Conservation (phyloP, 2,888 invertebrate genomes). For the Calameuta pallipes region DNA sequence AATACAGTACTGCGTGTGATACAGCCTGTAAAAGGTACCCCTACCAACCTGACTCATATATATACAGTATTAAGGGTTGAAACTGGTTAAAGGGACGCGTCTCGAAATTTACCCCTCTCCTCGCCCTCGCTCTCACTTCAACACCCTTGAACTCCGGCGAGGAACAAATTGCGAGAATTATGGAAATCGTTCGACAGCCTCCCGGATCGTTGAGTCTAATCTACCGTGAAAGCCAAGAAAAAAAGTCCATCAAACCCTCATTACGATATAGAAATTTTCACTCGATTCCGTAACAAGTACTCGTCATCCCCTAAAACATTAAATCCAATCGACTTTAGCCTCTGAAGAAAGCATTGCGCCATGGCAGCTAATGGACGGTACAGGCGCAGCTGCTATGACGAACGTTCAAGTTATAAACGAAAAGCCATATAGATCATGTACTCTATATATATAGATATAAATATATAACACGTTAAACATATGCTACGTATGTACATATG, state of each 20-base stretch:
- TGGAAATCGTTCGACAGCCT: conserved; percentile 33
- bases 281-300: neutral
- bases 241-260: neutral
- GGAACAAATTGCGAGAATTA: conserved; percentile 52
- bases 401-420: neutral
- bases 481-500: neutral
- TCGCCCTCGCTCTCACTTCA: neutral
- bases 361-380: conserved; percentile 41
- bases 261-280: neutral
- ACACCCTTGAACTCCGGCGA: conserved; percentile 2
- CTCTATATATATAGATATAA: neutral
- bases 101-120: neutral
- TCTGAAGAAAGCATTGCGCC: neutral
- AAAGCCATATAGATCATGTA: neutral
- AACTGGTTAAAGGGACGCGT: neutral
- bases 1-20: neutral
- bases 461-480: neutral
- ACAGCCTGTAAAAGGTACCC: neutral
- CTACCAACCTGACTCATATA: neutral
- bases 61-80: neutral
- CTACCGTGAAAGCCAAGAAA: neutral
- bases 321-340: neutral
- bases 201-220: neutral
- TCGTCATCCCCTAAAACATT: neutral
- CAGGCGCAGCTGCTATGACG: neutral